These are phyloP conservation scores for Actinia tenebrosa DNA, from an alignment of 64 coral and sea anemone species.

Conservation along the genomic window DNA sequence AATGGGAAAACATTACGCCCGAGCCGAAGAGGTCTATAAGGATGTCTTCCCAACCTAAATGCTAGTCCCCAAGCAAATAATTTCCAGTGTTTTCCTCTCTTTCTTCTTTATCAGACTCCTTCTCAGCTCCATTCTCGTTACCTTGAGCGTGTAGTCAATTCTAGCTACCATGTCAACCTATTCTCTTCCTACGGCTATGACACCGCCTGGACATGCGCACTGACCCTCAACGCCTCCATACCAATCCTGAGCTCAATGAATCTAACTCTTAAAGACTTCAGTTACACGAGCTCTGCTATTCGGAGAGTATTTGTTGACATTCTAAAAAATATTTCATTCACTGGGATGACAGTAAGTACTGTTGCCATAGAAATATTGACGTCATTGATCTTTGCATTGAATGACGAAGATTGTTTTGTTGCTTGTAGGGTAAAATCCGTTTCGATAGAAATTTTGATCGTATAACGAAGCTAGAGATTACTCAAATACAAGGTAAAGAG, in stretches of 20 bases:
- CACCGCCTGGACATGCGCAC: constrained; percentile 64
- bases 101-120: constrained; percentile 33
- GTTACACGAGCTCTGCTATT: constrained; percentile 40
- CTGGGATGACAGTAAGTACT: constrained; percentile 59
- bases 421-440: constrained; percentile 48
- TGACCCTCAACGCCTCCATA: constrained; percentile 55
- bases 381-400: neutral
- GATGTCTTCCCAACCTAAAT: no score
- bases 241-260: constrained; percentile 8
- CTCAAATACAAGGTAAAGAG: constrained; percentile 57
- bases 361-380: neutral
- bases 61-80: no score
- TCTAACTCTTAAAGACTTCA: constrained; percentile 40
- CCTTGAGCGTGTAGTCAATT: constrained; percentile 1
- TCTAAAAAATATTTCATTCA: constrained; percentile 51
- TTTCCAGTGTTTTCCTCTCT: neutral
- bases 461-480: constrained; percentile 53
- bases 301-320: constrained; percentile 53
- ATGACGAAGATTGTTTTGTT: neutral
- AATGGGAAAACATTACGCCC: no score
- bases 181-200: constrained; percentile 70
- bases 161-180: constrained; percentile 40
- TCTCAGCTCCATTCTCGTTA: constrained; percentile 33
- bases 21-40: no score
- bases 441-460: constrained; percentile 57